Base-by-base conservation (phyloP, 92 coral and sea anemone genomes). In the Actinostola sp. region DNA sequence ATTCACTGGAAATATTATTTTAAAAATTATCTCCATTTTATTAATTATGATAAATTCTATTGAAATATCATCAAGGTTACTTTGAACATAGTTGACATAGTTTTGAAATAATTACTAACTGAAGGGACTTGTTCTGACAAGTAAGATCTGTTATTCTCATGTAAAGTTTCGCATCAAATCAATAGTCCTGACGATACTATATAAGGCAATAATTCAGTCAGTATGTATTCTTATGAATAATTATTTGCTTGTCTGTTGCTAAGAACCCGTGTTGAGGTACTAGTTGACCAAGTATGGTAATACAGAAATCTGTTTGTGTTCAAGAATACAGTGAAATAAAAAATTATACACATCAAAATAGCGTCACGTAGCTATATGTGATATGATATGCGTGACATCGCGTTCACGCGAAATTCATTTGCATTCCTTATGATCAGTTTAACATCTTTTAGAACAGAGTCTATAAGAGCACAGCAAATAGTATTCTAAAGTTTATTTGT, bases 221-320 rank as follows among this genome's bases (percentile, higher is more conserved):
- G 1, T 23, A 27, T 3, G 10, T 57, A 9, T 57, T 3, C 39
- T 57, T 57, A 57, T 57, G 62, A 68, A 68, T 67, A 46, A 67
- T 49, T 67, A 44, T 16, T 24, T 50, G 59, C 17, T 68, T 15
- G 36, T 11, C 50, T 33, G 74, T 33, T 17, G 41, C 49, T 30
- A 20, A 39, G 54, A 57, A 30, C 2, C 6, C 5, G 28, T n/a
- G 50, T 39, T 56, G 29, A 2, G 30, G 30, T 55, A 27, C 6
- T 30, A 32, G 46, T 43, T 68, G 74, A 50, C 74, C 74, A 32
- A 68, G 31, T 68, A 50, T 33, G 74, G 74, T 68, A 32, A 49
- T 19, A 51, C 19, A 41, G 5, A 67, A 67, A 67, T 4, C 21
- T 67, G 73, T 67, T 67, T 67, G 15, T 67, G 20, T 17, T 49